Evolutionary conservation across 2,888 invertebrate species (phyloP), one percentile per base, ranked within the genome.

Genomic region (Coelopa pilipes): DNA sequence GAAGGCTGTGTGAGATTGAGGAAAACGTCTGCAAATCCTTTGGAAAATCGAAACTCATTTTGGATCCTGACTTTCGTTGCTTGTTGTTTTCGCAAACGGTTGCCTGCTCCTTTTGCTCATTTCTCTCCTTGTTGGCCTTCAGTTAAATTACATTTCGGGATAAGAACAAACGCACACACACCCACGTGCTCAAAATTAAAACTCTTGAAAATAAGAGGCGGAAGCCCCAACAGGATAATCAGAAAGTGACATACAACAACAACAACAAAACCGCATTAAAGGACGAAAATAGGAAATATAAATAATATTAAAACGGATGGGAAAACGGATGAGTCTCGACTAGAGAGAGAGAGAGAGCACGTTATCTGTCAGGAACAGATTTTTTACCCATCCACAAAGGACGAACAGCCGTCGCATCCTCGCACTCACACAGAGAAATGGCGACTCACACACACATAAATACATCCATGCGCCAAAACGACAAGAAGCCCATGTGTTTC

Each of bases 291-390:
- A n/a, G n/a, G n/a, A n/a, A n/a, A n/a, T n/a, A n/a, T n/a, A n/a
- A n/a, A n/a, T n/a, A n/a, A n/a, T n/a, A n/a, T n/a, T n/a, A n/a
- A n/a, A n/a, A n/a, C n/a, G n/a, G n/a, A n/a, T n/a, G n/a, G n/a
- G 24, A 17, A 19, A 59, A 59, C 24, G 57, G 5, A 17, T 19
- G 57, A 17, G 4, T 17, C 19, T n/a, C 15, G 19, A 55, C 17
- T 55, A 34, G 34, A 34, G 34, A 34, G 34, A 34, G 34, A n/a
- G 34, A 13, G 24, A 59, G 12, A 59, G 24, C 19, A 59, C 19
- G 57, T 59, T 59, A 59, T 59, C 57, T 59, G 57, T 59, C 57
- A 59, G 57, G 21, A 59, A 13, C 17, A 59, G 57, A 59, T 59
- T 59, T 59, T 21, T 59, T 17, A 24, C 21, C 13, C 19, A 21